phyloP scores from a whole-genome alignment of 92 coral and sea anemone species.

The Zoanthus gigantus region DNA sequence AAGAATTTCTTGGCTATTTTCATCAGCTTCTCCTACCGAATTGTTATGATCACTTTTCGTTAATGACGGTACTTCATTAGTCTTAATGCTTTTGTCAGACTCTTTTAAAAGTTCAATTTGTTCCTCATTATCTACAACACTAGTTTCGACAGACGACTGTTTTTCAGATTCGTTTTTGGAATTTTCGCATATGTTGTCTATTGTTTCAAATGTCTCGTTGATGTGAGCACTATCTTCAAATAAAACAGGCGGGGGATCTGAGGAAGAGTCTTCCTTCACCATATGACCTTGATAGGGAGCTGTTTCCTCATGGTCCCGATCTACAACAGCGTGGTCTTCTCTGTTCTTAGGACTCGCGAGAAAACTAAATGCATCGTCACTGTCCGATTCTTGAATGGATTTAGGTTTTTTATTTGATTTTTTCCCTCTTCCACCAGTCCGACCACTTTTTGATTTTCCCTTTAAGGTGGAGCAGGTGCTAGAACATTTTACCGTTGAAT shows the following conservation, averaged over 20 bases:
- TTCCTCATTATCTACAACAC: constrained; percentile 5
- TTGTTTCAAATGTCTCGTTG: constrained; percentile 9
- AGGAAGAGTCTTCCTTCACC: constrained; percentile 48
- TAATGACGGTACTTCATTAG: background rate
- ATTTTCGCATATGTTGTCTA: background rate
- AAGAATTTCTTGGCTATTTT: constrained; percentile 73
- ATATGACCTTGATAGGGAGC: constrained; percentile 3
- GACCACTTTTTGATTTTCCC: constrained; percentile 64
- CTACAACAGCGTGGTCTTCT: background rate
- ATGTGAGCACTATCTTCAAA: constrained; percentile 42
- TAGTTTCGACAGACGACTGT: background rate
- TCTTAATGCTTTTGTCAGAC: constrained; percentile 11
- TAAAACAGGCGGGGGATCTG: constrained; percentile 43
- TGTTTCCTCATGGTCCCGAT: constrained; percentile 9
- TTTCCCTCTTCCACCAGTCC: constrained; percentile 73
- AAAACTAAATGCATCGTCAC: constrained; percentile 58
- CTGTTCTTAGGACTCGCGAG: background rate
- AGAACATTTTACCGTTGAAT: constrained; percentile 43
- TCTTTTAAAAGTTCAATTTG: background rate
- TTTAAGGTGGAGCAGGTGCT: constrained; percentile 53
- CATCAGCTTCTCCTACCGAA: constrained; percentile 71
- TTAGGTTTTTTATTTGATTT: constrained; percentile 59
- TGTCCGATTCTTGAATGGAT: constrained; percentile 57
- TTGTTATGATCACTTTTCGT: constrained; percentile 36
- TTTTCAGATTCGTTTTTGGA: constrained; percentile 1